Evolutionary conservation across 2,888 invertebrate genomes (phyloP), one percentile per base, ranked within the genome.

Genomic region (Nephrotoma guestfalica): DNA sequence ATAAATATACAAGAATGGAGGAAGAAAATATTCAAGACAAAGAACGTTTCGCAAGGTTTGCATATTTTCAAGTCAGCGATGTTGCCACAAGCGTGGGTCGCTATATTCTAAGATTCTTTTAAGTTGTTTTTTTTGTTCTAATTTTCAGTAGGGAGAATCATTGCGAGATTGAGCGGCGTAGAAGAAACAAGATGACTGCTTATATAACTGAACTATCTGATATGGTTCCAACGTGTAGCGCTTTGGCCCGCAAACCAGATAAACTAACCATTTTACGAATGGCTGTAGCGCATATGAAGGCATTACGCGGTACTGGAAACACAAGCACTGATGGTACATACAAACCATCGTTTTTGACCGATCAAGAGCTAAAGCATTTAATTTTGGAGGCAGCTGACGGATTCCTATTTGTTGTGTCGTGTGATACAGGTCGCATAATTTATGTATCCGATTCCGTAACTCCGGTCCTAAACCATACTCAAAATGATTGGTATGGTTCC

Each of bases 231-330:
- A 98, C 99, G 90, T 99, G 99, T 93, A 98, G 97, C 90, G 98
- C 99, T 86, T 94, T 99, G 89, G 99, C 99, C 87, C 94, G 99
- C 89, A 99, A 99, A 92, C 99, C 99, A 86, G 99, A 99, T 93
- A 99, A 99, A 92, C 94, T 99, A 88, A 99, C 99, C 89, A 99
- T 99, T 91, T 94, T 99, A 88, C 95, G 99, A 90, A 99, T 99
- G 99, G 99, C 99, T 86, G 99, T 99, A 87, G 98, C 99, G 30
- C 99, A 99, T 92, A 99, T 99, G 99, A 99, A 99, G 93, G 97
- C 97, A 86, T 94, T 99, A 87, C 94, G 98, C 93, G 99, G 97
- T 97, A 98, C 98, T 51, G 98, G 98, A 83, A 98, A 99, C 91
- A 98, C 98, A n/a, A 97, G 96, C 88, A 95, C 96, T 84, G 98